Evolutionary conservation across 2,888 invertebrate species (phyloP), one percentile per base, ranked within the genome.

Genomic region (Coelopa pilipes): DNA sequence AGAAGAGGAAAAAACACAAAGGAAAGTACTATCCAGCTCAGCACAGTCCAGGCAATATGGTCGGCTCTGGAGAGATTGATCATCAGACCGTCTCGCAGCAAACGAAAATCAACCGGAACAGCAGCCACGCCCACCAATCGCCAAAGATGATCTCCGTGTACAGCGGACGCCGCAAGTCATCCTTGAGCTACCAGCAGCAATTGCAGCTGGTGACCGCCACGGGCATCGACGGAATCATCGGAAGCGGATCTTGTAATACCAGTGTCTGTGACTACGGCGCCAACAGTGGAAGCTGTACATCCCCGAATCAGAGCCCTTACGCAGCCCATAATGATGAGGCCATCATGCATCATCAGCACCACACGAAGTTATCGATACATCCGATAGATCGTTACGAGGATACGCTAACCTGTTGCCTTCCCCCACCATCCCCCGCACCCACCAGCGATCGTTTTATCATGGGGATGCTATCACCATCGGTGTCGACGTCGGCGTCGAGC

Each of bases 381-480:
- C 78, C 80, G 7, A 81, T 80, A 12, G 84, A 78, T 77, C 81
- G 81, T 53, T 85, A 81, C 75, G 87, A 87, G 50, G 88, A 88
- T 69, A 75, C 80, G 0, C 77, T 82, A 12, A 79, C 81, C 1
- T 84, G 86, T 60, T 85, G 86, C 63, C 75, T 86, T 50, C 87
- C 88, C 1, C 88, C 88, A 11, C 88, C 88, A 12, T 88, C 88
- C 3, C 88, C 88, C 15, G 88, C 88, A 2, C 88, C 88, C 9
- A 87, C 85, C 59, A 86, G 82, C 75, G 88, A 88, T 72, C 83
- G 86, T 19, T 84, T 81, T 73, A 79, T 86, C 1, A 82, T 83
- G 77, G 78, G 81, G 0, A 78, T 79, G 13, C 34, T 7, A 4
- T 34, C 34, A 7, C 34, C 34, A 4, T 77, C 74, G 19, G 50